Base-by-base conservation (phyloP, 2,888 invertebrate species). In the Helicoverpa assulta region DNA sequence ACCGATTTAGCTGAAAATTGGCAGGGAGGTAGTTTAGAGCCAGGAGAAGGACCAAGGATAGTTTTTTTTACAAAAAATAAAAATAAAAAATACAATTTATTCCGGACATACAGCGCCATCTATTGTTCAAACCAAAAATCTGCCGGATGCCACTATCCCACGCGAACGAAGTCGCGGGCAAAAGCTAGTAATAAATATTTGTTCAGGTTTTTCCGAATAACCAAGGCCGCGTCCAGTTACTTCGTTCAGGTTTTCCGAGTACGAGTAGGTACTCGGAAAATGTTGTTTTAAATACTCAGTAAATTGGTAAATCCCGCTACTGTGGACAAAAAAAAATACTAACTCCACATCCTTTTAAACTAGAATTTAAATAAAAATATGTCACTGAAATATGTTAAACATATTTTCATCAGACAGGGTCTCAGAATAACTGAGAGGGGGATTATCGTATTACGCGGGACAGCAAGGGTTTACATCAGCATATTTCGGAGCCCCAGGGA, bases 401-500 rank as follows among this genome's bases (percentile, higher is more conserved):
- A 47, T 51, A 52, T 70, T 62, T 71, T 58, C 61, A 70, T 72
- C 59, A 67, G 58, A 16, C 53, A 51, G 58, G 40, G 26, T 64
- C 55, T 69, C 40, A 1, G 67, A 59, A 74, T 81, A 78, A 73
- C 69, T 63, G 59, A 59, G 57, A 65, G 52, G 26, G 47, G 52
- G 56, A 55, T 70, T 73, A 74, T 75, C 51, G 72, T 73, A 81
- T 75, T 74, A 77, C 60, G n/a, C 59, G 59, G 76, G 66, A 66
- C 67, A 67, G 58, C 59, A 57, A 54, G 47, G 78, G 65, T 61
- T 78, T 74, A 78, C 76, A 77, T 77, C 78, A 83, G 72, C 72
- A 85, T 85, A 76, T 82, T 85, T 76, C 54, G 68, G 73, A 69
- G 78, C 70, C 62, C 60, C 61, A 55, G 76, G 72, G 71, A 70